These are phyloP conservation scores for Asbolus verrucosus DNA, from an alignment of 1,140 invertebrate species.

Conservation along the genomic window DNA sequence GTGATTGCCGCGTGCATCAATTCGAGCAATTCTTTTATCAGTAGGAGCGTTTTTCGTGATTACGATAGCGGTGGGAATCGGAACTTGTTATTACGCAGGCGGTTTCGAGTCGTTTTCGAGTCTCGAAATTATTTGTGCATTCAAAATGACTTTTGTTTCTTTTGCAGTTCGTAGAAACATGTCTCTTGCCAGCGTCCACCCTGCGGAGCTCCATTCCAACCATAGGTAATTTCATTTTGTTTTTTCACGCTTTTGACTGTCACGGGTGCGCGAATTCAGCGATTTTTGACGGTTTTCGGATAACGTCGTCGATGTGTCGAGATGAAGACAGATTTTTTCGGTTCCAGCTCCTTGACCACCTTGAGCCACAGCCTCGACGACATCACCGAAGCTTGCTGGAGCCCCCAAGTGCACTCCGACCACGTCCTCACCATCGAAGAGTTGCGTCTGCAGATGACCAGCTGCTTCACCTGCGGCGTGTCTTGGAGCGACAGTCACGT, in stretches of 20 bases:
- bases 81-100: too few species aligned
- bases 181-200: slow-evolving; percentile 63
- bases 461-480: slow-evolving; percentile 85
- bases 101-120: too few species aligned
- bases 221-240: slow-evolving; percentile 55
- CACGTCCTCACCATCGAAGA: slow-evolving; percentile 78
- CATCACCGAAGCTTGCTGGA: slow-evolving; percentile 55
- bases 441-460: slow-evolving; percentile 76
- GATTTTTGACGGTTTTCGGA: not conserved
- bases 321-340: too few species aligned
- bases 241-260: too few species aligned
- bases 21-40: too few species aligned
- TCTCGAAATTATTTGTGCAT: not conserved
- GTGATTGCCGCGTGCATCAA: too few species aligned
- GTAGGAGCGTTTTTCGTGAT: too few species aligned
- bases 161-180: slow-evolving; percentile 58
- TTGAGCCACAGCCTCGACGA: slow-evolving; percentile 63
- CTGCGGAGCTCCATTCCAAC: slow-evolving; percentile 60
- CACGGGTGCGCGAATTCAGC: not conserved
- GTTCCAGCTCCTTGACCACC: slow-evolving; percentile 61
- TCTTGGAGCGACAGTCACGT: slow-evolving; percentile 86
- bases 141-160: slow-evolving; percentile 37
- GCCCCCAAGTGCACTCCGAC: slow-evolving; percentile 61
- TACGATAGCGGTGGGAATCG: too few species aligned
- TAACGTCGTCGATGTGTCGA: slow-evolving; percentile 3